Conservation (phyloP, 2,888 invertebrate genomes). For the Erannis defoliaria region DNA sequence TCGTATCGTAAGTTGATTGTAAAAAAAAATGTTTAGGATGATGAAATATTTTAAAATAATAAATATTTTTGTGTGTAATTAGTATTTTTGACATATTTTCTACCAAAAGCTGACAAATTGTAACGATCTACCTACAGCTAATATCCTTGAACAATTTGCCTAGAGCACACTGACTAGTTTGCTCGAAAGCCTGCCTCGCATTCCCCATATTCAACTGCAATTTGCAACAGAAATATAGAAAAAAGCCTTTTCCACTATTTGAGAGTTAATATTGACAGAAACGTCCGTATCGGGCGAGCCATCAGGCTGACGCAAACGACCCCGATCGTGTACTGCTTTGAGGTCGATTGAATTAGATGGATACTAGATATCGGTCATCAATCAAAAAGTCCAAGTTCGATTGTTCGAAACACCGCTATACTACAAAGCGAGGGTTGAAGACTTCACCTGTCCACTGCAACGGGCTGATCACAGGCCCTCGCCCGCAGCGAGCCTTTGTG, state of each 20-base stretch:
- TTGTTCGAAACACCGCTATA: conserved; percentile 49
- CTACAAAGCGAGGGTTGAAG: conserved; percentile 54
- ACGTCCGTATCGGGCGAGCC: conserved; percentile 50
- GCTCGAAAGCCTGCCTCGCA: conserved; percentile 20
- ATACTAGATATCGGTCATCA: conserved; percentile 72
- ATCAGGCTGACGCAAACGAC: conserved; percentile 63
- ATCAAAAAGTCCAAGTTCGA: conserved; percentile 68
- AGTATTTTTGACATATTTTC: neutral
- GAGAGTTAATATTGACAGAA: conserved; percentile 44
- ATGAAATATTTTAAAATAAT: too few relatives aligned
- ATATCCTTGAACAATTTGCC: conserved; percentile 17
- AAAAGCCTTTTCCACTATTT: conserved; percentile 42
- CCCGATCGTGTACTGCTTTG: conserved; percentile 69
- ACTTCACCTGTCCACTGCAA: conserved; percentile 68
- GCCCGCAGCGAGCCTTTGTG: conserved; percentile 81
- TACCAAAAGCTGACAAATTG: neutral
- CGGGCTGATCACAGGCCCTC: conserved; percentile 66
- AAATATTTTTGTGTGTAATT: neutral
- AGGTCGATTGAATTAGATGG: conserved; percentile 74
- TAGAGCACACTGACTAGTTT: conserved; percentile 27
- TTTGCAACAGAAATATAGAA: conserved; percentile 27
- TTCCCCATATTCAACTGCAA: conserved; percentile 29
- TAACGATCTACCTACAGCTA: conserved; percentile 7
- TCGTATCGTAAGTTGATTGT: too few relatives aligned
- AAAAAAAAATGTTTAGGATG: too few relatives aligned